Base-by-base conservation (phyloP, 1,140 invertebrate species). In the Papilio polytes region DNA sequence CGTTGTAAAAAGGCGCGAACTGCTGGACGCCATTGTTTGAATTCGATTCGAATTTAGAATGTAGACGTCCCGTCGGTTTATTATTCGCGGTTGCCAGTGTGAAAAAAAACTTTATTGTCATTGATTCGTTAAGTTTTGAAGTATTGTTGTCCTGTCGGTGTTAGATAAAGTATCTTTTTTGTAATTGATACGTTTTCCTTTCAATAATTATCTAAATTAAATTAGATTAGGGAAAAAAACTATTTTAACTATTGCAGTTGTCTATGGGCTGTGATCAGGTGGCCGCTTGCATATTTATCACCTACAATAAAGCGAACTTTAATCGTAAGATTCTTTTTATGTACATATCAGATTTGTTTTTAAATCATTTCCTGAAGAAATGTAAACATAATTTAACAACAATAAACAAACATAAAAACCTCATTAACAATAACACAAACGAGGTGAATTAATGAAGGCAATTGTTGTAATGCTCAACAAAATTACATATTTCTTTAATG, bases 51-150 rank as follows among this genome's bases (percentile, higher is more conserved):
- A 91, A 92, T 91, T 92, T 89, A 81, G 89, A 94, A 91, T 86
- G 88, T 78, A 74, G 89, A 86, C 86, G 79, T 87, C 92, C 92
- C 89, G 91, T 86, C 80, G 91, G 85, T 90, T 86, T 86, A 90
- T 94, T 94, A 92, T 94, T 91, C 87, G 90, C 88, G 88, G 90
- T 87, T 89, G 91, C 88, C 83, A 89, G 87, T 86, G 88, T 89
- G 86, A 90, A 90, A 92, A 89, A 85, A 90, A 89, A 59, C 56
- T 31, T 88, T 88, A 84, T 87, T 83, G 84, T 86, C 85, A 88
- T 90, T 88, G 86, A 91, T 86, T 86, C 81, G 83, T 82, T 81
- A 86, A 80, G 78, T 85, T 88, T 87, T 91, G 87, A 85, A n/a
- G 53, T 56, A 8, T 81, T 76, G 72, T 80, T 22, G n/a, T 22